Conservation (phyloP, 1,140 invertebrate species). For the Papilio aristodemus region DNA sequence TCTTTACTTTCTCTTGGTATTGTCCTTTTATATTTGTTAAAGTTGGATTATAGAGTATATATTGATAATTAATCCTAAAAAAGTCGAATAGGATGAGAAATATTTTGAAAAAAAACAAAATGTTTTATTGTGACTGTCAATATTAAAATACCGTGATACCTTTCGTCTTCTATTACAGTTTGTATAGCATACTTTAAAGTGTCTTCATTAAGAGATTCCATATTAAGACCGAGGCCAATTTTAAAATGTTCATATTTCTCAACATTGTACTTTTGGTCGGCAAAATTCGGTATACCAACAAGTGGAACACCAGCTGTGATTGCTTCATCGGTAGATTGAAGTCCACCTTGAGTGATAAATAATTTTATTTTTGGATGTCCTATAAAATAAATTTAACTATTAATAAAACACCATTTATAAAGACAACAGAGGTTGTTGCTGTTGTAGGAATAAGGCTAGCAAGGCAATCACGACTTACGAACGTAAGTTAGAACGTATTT, state of each 20-base stretch:
- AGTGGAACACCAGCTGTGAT: constrained; percentile 46
- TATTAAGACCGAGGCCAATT: constrained; percentile 41
- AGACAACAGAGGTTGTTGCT: no score
- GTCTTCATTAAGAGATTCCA: constrained; percentile 27
- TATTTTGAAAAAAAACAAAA: no score
- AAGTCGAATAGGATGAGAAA: no score
- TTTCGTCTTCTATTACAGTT: constrained; percentile 30
- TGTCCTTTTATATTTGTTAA: no score
- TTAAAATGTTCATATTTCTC: constrained; percentile 44
- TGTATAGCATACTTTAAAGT: constrained; percentile 24
- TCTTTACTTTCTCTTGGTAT: no score
- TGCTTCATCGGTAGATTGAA: constrained; percentile 48
- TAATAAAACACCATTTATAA: not conserved
- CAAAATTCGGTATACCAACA: constrained; percentile 44
- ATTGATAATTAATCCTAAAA: no score
- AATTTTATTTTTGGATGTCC: constrained; percentile 49
- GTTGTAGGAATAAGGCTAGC: no score
- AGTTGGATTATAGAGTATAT: no score
- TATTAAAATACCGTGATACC: constrained; percentile 24
- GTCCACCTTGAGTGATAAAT: constrained; percentile 53
- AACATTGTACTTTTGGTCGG: constrained; percentile 53
- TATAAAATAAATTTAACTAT: constrained; percentile 33
- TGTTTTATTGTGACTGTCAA: no score
- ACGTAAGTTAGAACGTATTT: no score
- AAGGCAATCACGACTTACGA: no score